Evolutionary conservation across 2,888 invertebrate genomes (phyloP), one percentile per base, ranked within the genome.

Genomic region (Eupithecia subumbrata): DNA sequence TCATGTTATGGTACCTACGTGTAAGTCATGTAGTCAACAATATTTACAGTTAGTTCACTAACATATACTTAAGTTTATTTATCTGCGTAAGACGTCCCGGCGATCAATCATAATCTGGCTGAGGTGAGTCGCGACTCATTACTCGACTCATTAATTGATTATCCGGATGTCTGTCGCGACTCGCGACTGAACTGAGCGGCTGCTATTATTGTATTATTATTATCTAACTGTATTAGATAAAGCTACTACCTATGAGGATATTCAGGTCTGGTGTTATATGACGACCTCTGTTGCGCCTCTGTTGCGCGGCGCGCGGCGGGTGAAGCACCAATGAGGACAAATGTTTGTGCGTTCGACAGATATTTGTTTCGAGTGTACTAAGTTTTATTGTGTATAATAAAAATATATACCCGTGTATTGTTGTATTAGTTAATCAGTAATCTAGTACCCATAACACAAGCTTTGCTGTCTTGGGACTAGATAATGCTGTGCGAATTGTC

Each of bases 71-170:
- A 5, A 25, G 34, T 34, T 34, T 34, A 22, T 5, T 2, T 5
- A 60, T 25, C 22, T 5, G 25, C 14, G 52, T 22, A 11, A 52
- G 52, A 52, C 52, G 22, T 52, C 52, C 48, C n/a, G 52, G 66
- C 11, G 9, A n/a, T n/a, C 43, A 68, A 68, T 45, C 18, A 68
- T 40, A 22, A 40, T 68, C 22, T 40, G 34, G 81, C 84, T 83
- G 87, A 90, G 88, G 89, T 90, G 87, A 86, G 89, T 80, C 78
- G 87, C 85, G 86, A 84, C 89, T 92, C 91, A 92, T 92, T 90
- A 86, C 86, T 85, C 79, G 86, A 87, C 89, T 81, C 85, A 89
- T 88, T 90, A 90, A 91, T 91, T 89, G 90, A 91, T 89, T 87
- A 89, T 86, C 85, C 86, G 84, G 84, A 71, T 82, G 84, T 82